Base-by-base conservation (phyloP, 2,888 invertebrate genomes). In the Cryptocephalus moraei region DNA sequence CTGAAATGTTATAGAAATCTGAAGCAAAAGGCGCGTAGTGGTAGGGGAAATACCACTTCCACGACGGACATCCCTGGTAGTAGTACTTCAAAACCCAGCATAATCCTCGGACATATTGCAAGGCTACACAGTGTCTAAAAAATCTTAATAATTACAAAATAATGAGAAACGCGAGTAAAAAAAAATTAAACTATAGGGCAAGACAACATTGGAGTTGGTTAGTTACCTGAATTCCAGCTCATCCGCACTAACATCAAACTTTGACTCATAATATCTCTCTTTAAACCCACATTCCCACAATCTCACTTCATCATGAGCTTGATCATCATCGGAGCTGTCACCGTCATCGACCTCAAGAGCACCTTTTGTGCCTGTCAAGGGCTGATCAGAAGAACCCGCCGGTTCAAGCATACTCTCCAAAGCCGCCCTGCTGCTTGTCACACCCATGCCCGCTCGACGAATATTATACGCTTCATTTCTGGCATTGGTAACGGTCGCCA, bases 31-130 rank as follows among this genome's bases (percentile, higher is more conserved):
- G 99, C 12, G 99, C 97, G 75, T 99, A 99, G 74, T 99, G 99
- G 71, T 94, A 99, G 0, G 99, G 99, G 73, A 93, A 99, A 75
- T 95, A 99, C 99, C 99, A 99, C 73, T 96, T 91, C 99, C 99
- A 99, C 12, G 92, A 93, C 33, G 94, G 91, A 74, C 97, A 99
- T 45, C 99, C 97, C 79, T 97, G 97, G 74, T 99, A 99, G 73
- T 99, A 99, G 74, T 97, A 99, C 58, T 90, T 83, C 32, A 99
- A 75, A 47, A 99, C 99, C 99, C 99, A 99, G 73, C 94, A 94
- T 43, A 99, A 76, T 0, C 99, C 99, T 44, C 88, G 80, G 3
- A 95, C 93, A 74, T 99, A 99, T 65, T 96, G 93, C 43, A 88
- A 75, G 2, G 92, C 94, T 38, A 99, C 95, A 59, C 85, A 84